Evolutionary conservation across 2,113 vertebrate genomes (phyloP).

Genomic region (Corvus cornix): DNA sequence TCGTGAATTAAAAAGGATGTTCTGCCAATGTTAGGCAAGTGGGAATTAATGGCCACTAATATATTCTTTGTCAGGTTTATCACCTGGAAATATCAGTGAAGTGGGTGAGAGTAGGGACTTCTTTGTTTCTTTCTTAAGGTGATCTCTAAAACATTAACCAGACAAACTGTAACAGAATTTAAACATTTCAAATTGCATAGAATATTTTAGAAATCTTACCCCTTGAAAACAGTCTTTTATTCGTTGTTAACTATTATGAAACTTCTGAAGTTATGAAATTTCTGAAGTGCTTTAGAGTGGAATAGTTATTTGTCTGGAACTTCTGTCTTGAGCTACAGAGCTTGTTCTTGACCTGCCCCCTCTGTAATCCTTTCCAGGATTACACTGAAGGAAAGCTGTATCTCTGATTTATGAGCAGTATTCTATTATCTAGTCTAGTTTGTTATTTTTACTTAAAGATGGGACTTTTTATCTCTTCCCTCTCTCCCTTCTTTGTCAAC

Average conservation of each 20-base stretch:
- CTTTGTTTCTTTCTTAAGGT: not conserved
- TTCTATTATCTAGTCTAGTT: not conserved
- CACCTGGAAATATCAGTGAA: not conserved
- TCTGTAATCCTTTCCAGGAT: not conserved
- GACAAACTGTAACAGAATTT: not conserved
- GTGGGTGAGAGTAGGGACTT: not conserved
- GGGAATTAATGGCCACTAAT: conserved; percentile 32
- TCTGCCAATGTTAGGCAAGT: not conserved
- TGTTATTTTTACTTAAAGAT: not conserved
- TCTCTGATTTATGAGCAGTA: not conserved
- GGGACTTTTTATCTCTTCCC: not conserved
- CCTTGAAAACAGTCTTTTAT: not conserved
- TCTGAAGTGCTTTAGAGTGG: not conserved
- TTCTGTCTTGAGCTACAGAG: not conserved
- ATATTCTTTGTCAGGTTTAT: conserved; percentile 35
- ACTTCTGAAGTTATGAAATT: not conserved
- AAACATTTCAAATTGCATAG: not conserved
- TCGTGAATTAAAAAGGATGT: conserved; percentile 26
- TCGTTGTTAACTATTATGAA: not conserved
- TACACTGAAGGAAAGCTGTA: not conserved
- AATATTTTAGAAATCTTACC: not conserved
- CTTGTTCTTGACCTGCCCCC: not conserved
- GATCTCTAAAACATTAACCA: not conserved
- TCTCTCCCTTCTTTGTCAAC: not conserved
- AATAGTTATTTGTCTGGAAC: not conserved